Percentiles rank a stretch among this genome's conserved stretches.
Evolutionary conservation across 2,113 vertebrate species (phyloP).

Genomic region (Tychaedon coryphoeus): DNA sequence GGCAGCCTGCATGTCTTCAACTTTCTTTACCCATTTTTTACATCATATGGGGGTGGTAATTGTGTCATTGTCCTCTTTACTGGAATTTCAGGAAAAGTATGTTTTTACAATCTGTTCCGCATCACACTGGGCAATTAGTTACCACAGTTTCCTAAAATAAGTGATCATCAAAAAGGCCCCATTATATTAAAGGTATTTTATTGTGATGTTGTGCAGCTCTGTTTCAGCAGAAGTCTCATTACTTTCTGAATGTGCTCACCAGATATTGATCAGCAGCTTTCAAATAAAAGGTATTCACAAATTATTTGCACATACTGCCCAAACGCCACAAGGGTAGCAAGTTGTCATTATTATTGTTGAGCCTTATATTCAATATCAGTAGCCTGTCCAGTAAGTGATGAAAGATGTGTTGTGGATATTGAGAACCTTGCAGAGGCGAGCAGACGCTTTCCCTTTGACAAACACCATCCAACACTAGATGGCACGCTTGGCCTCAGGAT

Average conservation of each 20-base stretch:
- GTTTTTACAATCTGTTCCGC: neutral
- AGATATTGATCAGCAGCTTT: neutral
- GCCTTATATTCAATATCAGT: neutral
- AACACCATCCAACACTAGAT: constrained; percentile 67
- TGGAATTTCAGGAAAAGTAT: neutral
- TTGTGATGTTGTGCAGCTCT: neutral
- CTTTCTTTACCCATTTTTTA: neutral
- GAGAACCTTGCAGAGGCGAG: accelerated
- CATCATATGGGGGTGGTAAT: neutral
- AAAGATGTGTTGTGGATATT: accelerated
- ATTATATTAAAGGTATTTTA: neutral
- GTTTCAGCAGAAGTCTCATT: neutral
- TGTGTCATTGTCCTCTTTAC: neutral
- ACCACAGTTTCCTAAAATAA: neutral
- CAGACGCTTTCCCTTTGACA: neutral
- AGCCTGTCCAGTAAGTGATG: neutral
- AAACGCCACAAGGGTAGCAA: neutral
- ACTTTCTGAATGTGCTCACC: neutral
- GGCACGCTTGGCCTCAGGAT: constrained; percentile 74
- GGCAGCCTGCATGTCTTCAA: neutral
- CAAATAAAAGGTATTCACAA: neutral
- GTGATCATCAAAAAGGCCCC: neutral
- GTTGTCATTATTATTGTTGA: neutral
- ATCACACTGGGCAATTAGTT: neutral
- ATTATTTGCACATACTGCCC: neutral